Conservation (phyloP, 1,140 invertebrate species). For the Bombus terrestris region DNA sequence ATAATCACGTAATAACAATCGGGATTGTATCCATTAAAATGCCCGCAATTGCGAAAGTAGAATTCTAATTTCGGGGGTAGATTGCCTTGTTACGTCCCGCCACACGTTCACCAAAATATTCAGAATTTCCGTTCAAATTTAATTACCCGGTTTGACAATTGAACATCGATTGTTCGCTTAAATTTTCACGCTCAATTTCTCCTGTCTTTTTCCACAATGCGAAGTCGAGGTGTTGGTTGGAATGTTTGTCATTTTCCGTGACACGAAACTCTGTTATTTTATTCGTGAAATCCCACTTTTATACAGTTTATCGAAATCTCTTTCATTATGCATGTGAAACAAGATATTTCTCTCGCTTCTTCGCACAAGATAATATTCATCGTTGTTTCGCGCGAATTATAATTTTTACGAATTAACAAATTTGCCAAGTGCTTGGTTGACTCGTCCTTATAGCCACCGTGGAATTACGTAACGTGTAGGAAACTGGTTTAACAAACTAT, state of each 20-base stretch:
- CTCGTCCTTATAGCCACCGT: too few species aligned
- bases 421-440: too few species aligned
- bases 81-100: not conserved
- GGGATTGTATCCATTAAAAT: not conserved
- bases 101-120: constrained; percentile 6
- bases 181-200: not conserved
- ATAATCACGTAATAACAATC: not conserved
- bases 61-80: constrained; percentile 11
- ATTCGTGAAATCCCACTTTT: too few species aligned
- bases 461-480: not conserved
- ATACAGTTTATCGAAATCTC: too few species aligned
- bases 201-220: too few species aligned
- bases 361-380: not conserved
- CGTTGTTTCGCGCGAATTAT: too few species aligned
- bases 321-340: too few species aligned
- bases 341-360: not conserved
- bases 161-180: not conserved
- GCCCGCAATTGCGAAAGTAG: not conserved
- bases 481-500: not conserved
- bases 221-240: too few species aligned
- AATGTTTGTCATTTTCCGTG: too few species aligned
- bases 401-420: too few species aligned
- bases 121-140: constrained; percentile 7
- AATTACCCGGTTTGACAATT: constrained; percentile 23
- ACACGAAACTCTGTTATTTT: too few species aligned